A percentile compares a stretch with the other conserved stretches of the same genome.
These are phyloP conservation scores for Gonioctena quinquepunctata DNA, from an alignment of 1,140 invertebrate genomes.

Conservation along the genomic window DNA sequence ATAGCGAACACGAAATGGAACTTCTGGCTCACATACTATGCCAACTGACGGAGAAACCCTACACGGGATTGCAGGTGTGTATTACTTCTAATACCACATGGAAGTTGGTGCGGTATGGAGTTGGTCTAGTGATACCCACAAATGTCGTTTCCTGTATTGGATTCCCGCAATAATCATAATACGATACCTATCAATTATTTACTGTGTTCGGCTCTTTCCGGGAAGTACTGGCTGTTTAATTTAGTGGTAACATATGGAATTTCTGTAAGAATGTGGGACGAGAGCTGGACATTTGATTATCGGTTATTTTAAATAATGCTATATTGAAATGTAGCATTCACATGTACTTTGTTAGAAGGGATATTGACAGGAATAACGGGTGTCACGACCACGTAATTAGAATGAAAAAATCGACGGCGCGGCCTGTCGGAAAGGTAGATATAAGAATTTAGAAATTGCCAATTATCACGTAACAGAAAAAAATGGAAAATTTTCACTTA, in stretches of 20 bases:
- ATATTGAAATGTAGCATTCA: no score
- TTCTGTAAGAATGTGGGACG: background rate
- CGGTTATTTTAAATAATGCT: no score
- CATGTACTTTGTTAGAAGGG: no score
- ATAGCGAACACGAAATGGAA: no score
- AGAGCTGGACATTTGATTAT: no score
- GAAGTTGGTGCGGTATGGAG: background rate
- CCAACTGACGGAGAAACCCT: conserved; percentile 1
- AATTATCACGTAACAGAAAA: no score
- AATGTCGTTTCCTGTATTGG: conserved; percentile 19
- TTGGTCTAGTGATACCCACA: conserved; percentile 19
- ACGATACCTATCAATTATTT: conserved; percentile 17
- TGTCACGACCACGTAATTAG: no score
- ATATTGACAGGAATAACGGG: no score
- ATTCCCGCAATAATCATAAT: conserved; percentile 17
- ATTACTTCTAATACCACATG: conserved; percentile 18
- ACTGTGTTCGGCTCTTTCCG: background rate
- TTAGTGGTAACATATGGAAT: background rate
- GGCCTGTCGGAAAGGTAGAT: no score
- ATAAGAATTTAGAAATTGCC: no score
- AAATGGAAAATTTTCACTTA: no score
- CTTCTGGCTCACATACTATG: background rate
- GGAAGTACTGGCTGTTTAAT: background rate
- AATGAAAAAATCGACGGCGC: no score
- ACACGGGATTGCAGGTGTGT: conserved; percentile 18